Percentiles rank a stretch among this genome's conserved stretches.
These are phyloP conservation scores for Phlogophora meticulosa DNA, from an alignment of 2,888 invertebrate genomes.

Conservation along the genomic window DNA sequence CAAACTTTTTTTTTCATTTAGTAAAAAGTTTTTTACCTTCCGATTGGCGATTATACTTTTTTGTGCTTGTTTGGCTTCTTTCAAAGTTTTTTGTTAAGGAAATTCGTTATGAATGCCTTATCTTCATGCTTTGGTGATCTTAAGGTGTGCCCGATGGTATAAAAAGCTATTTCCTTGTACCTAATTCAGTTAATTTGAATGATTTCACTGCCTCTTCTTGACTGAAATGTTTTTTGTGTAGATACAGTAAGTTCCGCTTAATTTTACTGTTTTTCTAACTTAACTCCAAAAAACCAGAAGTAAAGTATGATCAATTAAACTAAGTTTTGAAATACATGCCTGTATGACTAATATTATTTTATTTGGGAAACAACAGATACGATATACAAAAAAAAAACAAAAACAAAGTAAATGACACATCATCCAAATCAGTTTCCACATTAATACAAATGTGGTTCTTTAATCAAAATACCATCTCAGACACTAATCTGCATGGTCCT, in stretches of 20 bases:
- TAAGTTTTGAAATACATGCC: too few species aligned
- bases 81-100: constrained; percentile 22
- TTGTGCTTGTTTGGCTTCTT: constrained; percentile 20
- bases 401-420: too few species aligned
- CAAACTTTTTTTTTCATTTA: constrained; percentile 26
- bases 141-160: background rate
- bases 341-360: too few species aligned
- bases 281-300: too few species aligned
- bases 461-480: too few species aligned
- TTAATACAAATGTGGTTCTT: too few species aligned
- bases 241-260: background rate
- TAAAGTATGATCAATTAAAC: too few species aligned
- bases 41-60: background rate
- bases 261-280: too few species aligned
- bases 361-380: too few species aligned
- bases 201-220: background rate
- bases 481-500: too few species aligned
- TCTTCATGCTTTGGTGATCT: constrained; percentile 20
- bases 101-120: constrained; percentile 33
- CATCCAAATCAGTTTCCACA: too few species aligned
- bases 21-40: constrained; percentile 10
- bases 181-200: background rate
- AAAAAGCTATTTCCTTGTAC: constrained; percentile 24
- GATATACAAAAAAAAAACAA: too few species aligned
- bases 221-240: background rate